Base-by-base conservation (phyloP, 2,113 vertebrate genomes). In the Panthera leo region DNA sequence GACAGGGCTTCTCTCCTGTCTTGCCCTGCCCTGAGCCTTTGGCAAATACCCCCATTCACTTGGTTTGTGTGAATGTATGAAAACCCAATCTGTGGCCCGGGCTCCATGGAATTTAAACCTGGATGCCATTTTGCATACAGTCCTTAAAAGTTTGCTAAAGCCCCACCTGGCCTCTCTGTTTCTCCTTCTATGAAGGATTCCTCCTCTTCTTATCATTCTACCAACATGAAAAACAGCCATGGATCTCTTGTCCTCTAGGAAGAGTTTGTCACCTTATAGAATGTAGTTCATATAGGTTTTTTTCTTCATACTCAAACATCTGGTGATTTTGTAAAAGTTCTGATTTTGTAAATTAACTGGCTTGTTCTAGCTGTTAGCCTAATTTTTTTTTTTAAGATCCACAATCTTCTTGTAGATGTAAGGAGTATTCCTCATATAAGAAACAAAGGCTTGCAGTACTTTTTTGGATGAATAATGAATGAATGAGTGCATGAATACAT, bases 271-370 rank as follows among this genome's bases (percentile, higher is more conserved):
- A 65, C 75, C 8, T 92, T 82, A 53, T 61, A 39, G 82, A 91
- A 93, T 61, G 11, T 19, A 82, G 36, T 91, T 91, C 65, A 27
- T 71, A 90, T 86, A 36, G 12, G 18, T 42, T 25, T 15, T 58
- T 45, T 76, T 92, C 87, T 45, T 51, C 25, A 70, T 58, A 88
- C 29, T 92, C 65, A 93, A 65, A 91, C 71, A 95, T 93, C 70
- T 94, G 89, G 14, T 70, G 53, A 76, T 88, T 68, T 94, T 96
- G 91, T 4, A 36, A 91, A 96, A 90, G 18, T 25, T 85, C 70
- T 71, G n/a, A 63, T 71, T 79, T 96, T 97, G 48, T 96, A 92
- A 92, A 95, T 95, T 90, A 97, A 94, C 53, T 75, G 45, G 25
- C 88, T 97, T 92, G 61, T 84, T 94, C 68, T 96, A 90, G 48